Conservation (phyloP, 2,888 invertebrate species). For the Cryptocheilus praepositus region DNA sequence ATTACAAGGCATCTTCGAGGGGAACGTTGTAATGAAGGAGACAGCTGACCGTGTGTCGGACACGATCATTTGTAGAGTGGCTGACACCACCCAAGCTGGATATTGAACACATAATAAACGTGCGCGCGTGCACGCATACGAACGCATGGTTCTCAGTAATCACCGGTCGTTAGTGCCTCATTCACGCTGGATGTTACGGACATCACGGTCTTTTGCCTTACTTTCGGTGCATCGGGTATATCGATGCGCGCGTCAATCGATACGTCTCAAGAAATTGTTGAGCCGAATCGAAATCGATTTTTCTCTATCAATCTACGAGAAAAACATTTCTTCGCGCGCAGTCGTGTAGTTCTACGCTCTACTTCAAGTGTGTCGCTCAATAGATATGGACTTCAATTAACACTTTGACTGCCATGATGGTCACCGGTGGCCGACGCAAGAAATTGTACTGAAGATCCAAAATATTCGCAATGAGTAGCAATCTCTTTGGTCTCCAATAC, state of each 20-base stretch:
- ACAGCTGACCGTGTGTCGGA: too few species aligned
- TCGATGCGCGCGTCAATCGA: slow-evolving; percentile 28
- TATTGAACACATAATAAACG: neutral
- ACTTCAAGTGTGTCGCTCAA: too few species aligned
- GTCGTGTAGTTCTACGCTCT: neutral
- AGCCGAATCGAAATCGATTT: too few species aligned
- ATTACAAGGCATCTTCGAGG: too few species aligned
- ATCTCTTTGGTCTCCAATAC: too few species aligned
- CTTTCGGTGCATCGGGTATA: slow-evolving; percentile 24
- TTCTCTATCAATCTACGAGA: neutral
- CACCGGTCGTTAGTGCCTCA: slow-evolving; percentile 70
- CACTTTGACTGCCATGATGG: too few species aligned
- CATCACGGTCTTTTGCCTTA: slow-evolving; percentile 46
- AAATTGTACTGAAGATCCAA: too few species aligned
- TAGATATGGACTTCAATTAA: too few species aligned
- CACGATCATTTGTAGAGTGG: too few species aligned
- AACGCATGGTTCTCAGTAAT: slow-evolving; percentile 47
- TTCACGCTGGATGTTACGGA: slow-evolving; percentile 59
- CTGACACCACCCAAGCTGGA: slow-evolving; percentile 1
- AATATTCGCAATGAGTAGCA: too few species aligned
- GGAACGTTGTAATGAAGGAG: too few species aligned
- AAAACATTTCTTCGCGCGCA: neutral
- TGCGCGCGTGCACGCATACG: slow-evolving; percentile 4
- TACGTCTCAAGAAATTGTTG: slow-evolving; percentile 12
- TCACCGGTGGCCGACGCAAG: too few species aligned